These are phyloP conservation scores for Typhlomys cinereus DNA, from an alignment of 2,113 vertebrate genomes.

Conservation along the genomic window DNA sequence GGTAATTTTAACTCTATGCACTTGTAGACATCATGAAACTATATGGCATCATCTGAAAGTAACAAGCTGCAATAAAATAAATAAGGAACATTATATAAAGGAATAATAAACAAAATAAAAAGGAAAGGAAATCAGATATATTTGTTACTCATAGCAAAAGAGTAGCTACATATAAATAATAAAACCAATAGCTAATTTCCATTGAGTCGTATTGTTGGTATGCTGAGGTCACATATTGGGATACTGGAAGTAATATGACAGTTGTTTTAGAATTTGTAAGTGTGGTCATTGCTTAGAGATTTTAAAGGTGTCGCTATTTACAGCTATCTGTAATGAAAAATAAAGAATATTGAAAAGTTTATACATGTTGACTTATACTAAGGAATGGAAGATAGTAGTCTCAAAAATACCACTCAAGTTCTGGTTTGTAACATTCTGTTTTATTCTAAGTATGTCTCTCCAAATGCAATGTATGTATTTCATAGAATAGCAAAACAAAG, in stretches of 20 bases:
- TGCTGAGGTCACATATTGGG: neutral
- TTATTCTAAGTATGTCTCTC: neutral
- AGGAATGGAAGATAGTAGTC: neutral
- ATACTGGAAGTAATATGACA: neutral
- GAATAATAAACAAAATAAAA: conserved; percentile 32
- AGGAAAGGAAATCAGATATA: neutral
- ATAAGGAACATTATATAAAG: too few relatives aligned
- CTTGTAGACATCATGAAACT: neutral
- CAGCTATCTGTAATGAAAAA: conserved; percentile 7
- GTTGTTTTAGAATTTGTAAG: neutral
- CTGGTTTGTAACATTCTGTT: conserved; percentile 5
- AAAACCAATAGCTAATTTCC: neutral
- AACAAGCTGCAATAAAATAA: too few relatives aligned
- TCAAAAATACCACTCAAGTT: neutral
- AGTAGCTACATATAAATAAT: neutral
- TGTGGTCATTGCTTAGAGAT: conserved; percentile 28
- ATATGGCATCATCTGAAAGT: neutral
- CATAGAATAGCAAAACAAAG: conserved; percentile 5
- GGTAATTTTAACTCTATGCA: neutral
- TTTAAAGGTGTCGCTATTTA: too few relatives aligned
- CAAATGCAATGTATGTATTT: conserved; percentile 4
- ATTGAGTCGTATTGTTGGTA: neutral
- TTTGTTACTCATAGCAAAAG: neutral
- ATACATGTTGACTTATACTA: neutral
- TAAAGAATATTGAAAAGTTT: conserved; percentile 16